These are phyloP conservation scores for Spheniscus mendiculus DNA, from an alignment of 2,113 vertebrate genomes.

Conservation along the genomic window DNA sequence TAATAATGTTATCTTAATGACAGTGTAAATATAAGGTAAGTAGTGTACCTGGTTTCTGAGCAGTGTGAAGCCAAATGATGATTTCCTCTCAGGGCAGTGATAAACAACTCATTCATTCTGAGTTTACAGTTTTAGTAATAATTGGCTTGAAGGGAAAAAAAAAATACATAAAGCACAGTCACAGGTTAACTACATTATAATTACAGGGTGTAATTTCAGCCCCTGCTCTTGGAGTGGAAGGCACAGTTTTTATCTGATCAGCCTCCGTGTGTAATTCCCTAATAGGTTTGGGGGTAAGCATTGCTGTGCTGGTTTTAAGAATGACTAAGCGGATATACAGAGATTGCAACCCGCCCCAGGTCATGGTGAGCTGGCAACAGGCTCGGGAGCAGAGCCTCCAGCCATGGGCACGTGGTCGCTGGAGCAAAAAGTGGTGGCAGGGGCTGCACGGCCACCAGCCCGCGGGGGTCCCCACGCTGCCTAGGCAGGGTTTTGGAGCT, in stretches of 20 bases:
- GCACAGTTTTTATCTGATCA: constrained; percentile 57
- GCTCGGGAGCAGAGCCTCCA: background rate
- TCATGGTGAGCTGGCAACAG: background rate
- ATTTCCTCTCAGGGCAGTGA: constrained; percentile 37
- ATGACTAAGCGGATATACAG: background rate
- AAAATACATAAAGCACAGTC: background rate
- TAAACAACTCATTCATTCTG: constrained; percentile 50
- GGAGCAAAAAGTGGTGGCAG: background rate
- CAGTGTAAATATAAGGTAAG: constrained; percentile 26
- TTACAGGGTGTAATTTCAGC: constrained; percentile 53
- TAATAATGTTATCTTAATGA: constrained; percentile 36
- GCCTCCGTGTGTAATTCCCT: background rate
- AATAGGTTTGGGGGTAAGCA: constrained; percentile 23
- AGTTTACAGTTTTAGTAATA: constrained; percentile 45
- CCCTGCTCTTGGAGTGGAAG: constrained; percentile 41
- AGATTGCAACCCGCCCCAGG: accelerated
- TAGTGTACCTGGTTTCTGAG: constrained; percentile 10
- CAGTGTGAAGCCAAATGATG: background rate
- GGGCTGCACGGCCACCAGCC: background rate
- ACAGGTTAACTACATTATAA: constrained; percentile 53
- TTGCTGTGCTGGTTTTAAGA: constrained; percentile 60
- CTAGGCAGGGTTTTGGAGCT: background rate
- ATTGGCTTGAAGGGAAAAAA: constrained; percentile 35
- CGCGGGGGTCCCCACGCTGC: accelerated
- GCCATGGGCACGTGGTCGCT: accelerated